Evolutionary conservation across 1,140 invertebrate species (phyloP).

Genomic region (Musca vetustissima): DNA sequence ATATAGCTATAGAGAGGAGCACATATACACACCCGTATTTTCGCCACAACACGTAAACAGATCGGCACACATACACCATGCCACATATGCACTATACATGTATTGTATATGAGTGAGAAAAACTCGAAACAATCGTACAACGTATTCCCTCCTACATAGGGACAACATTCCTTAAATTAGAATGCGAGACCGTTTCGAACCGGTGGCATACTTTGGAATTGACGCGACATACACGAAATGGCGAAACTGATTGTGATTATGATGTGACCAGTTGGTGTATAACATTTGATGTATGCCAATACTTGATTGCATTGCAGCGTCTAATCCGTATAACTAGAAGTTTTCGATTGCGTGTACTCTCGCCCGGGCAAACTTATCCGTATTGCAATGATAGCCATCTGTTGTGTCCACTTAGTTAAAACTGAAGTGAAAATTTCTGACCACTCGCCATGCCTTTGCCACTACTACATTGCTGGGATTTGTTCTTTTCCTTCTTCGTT

Average conservation of each 20-base stretch:
- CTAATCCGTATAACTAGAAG: no score
- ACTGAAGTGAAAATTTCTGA: constrained; percentile 22
- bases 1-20: neutral
- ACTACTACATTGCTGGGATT: neutral
- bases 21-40: neutral
- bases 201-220: no score
- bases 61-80: no score
- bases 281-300: no score
- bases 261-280: no score
- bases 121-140: constrained; percentile 6
- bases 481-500: neutral
- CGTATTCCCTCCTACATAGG: neutral
- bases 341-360: no score
- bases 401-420: constrained; percentile 20
- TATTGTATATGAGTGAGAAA: neutral
- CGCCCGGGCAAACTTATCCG: constrained; percentile 3
- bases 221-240: no score
- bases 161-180: constrained; percentile 1
- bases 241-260: no score
- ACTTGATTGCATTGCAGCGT: no score
- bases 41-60: neutral
- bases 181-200: neutral
- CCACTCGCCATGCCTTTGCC: constrained; percentile 14
- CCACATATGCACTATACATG: no score
- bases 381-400: neutral